Base-by-base conservation (phyloP, 2,888 invertebrate genomes). In the Tubiluchus corallicola region DNA sequence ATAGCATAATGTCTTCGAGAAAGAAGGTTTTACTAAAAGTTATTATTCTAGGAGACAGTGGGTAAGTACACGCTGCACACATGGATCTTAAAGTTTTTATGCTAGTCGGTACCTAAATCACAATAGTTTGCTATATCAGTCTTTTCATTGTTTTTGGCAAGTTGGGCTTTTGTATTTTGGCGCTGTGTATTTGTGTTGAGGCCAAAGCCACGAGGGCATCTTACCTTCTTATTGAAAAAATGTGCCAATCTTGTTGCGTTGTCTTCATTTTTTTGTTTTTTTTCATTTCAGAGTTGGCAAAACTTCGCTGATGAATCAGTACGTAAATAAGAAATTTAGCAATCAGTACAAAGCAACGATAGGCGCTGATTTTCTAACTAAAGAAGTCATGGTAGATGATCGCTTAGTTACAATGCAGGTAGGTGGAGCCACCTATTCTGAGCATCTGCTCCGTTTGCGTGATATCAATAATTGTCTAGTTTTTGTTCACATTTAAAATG, bases 321-420 rank as follows among this genome's bases (percentile, higher is more conserved):
- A 96, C 74, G 96, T 99, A 56, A 98, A 92, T 71, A 90, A 92
- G 67, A 88, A 96, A 68, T 99, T 99, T 72, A 90, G 90, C 60
- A 98, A 94, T 70, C 96, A 98, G 71, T 99, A 99, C 72, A 99
- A 99, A 71, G 96, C 98, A 50, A 98, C 98, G 52, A 98, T 98
- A 68, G 98, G 98, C 52, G 98, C 98, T 52, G 98, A 99, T 73
- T 99, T 99, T 69, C 76, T 98, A 58, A 98, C 96, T 57, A 98
- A 98, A 71, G 98, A 99, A 71, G 68, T 72, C 13, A 68, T 68
- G 61, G 92, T 98, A n/a, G 96, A 98, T 64, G 94, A 96, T 69
- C 77, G 92, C 63, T 79, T 92, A 60, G 96, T 99, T 53, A 98
- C 98, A 56, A 88, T 98, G 85, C 98, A 70, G 66, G 68, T 70